Evolutionary conservation across 2,797 vertebrate species (phyloP).

Genomic region (Rallus crepitans): DNA sequence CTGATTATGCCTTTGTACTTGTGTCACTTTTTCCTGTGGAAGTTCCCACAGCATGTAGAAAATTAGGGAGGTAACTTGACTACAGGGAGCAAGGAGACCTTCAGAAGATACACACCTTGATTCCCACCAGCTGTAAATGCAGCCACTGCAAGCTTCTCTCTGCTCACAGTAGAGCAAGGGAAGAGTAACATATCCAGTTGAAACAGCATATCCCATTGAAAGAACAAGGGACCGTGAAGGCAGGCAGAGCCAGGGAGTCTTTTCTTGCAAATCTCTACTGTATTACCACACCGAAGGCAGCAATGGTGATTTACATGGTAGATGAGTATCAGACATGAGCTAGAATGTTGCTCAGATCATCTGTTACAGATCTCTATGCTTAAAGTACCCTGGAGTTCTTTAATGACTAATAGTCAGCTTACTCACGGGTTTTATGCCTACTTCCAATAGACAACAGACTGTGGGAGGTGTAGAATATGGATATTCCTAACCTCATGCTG

Average conservation of each 20-base stretch:
- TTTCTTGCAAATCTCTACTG: background rate
- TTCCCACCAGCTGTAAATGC: background rate
- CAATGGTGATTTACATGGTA: background rate
- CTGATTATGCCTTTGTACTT: background rate
- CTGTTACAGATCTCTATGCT: background rate
- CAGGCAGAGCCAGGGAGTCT: background rate
- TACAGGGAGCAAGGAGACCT: background rate
- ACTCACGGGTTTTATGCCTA: background rate
- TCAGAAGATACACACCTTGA: background rate
- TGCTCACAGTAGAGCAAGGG: background rate
- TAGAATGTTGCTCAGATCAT: slow-evolving; percentile 8
- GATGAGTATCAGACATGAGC: background rate
- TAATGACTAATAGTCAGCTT: slow-evolving; percentile 10
- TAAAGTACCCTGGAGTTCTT: slow-evolving; percentile 23
- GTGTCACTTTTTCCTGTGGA: background rate
- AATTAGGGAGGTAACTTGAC: background rate
- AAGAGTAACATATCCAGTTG: background rate
- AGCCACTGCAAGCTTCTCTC: background rate
- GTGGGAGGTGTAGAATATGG: background rate
- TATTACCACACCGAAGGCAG: background rate
- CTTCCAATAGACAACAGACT: background rate
- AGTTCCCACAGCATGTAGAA: background rate
- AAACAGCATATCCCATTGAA: background rate
- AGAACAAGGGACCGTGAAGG: background rate
- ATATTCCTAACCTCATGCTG: slow-evolving; percentile 3